Evolutionary conservation across 1,140 invertebrate species (phyloP), one percentile per base, ranked within the genome.

Genomic region (Zaprionus taronus): DNA sequence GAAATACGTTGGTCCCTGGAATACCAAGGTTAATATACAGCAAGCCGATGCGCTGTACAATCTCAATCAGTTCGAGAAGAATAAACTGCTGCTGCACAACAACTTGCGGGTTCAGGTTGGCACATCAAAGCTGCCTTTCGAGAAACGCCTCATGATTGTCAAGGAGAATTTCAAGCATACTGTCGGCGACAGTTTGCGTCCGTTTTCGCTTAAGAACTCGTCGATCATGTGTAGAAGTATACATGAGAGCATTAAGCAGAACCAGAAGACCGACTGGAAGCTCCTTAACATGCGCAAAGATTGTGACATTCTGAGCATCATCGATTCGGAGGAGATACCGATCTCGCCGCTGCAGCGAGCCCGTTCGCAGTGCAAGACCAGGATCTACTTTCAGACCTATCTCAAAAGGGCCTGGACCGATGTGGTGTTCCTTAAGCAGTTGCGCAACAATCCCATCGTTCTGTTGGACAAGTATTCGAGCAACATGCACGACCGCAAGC

Each of bases 371-470:
- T 86, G 91, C 14, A 91, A 83, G 6, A 80, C 69, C 7, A 84
- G 90, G 34, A 78, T 82, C 14, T 91, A 78, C 17, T 80, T 89
- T 70, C 91, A 92, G 24, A 83, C 79, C 24, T 92, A 92, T 49
- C 55, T 91, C 7, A 67, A 82, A 7, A 77, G 74, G 49, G 66
- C 76, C 51, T 92, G 90, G 86, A 79, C 67, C 0, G 91, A 92
- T 77, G 69, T 92, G 11, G 36, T 80, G 5, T 92, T 92, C n/a
- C 12, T 92, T 7, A 81, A 82, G 38, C 41, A 60, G 0, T 49
- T 92, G 0, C 84, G 83, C 1, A 53, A 56, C 0, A 86, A 83
- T 64, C 75, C 69, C 14, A 81, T 28, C n/a, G 63, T 80, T 0
- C 41, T 73, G 9, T 0, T 81, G 28, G 64, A 75, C 1, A 51